phyloP scores from a whole-genome alignment of 2,797 vertebrate genomes.

The Cygnus olor region DNA sequence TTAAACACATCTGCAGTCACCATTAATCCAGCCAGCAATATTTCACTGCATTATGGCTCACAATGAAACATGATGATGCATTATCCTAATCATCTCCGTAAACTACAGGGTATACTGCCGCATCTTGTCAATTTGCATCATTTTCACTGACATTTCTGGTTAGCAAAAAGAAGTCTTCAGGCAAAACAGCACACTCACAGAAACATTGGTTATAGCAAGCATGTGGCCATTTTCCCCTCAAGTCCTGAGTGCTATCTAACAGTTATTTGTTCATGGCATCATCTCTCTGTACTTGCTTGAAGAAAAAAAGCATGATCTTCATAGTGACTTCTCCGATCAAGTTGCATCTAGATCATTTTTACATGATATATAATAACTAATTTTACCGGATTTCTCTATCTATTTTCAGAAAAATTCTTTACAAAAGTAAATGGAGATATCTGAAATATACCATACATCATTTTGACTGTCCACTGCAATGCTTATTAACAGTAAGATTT shows the following conservation, averaged over 20 bases:
- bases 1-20: background rate
- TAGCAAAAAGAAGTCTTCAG: conserved; percentile 39
- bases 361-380: background rate
- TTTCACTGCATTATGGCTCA: background rate
- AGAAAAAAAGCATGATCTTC: conserved; percentile 17
- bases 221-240: background rate
- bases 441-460: background rate
- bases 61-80: background rate
- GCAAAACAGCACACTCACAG: conserved; percentile 23
- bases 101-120: conserved; percentile 2
- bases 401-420: background rate
- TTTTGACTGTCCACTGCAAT: background rate
- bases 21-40: background rate
- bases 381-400: background rate
- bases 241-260: background rate
- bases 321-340: background rate
- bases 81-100: conserved; percentile 22
- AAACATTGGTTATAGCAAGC: conserved; percentile 16
- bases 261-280: background rate
- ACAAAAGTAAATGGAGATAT: background rate
- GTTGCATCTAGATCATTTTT: conserved; percentile 14
- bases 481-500: background rate
- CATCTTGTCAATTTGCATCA: conserved; percentile 62
- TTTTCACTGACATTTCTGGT: conserved; percentile 52
- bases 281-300: background rate